phyloP scores from a whole-genome alignment of 2,113 vertebrate genomes.

The Polypterus senegalus region DNA sequence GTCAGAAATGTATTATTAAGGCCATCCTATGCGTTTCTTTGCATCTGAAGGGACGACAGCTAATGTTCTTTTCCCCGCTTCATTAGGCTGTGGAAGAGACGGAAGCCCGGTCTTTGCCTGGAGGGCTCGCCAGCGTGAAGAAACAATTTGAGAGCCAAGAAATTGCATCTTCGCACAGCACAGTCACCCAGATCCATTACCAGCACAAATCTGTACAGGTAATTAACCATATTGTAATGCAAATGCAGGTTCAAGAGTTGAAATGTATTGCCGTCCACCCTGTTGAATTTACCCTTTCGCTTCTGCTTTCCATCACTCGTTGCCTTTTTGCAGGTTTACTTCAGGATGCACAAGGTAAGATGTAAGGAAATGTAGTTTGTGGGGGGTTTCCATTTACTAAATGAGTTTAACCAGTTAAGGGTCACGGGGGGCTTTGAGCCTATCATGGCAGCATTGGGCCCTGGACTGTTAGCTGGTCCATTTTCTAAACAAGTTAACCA shows the following conservation, averaged over 20 bases:
- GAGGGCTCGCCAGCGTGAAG: constrained; percentile 75
- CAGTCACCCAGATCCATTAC: constrained; percentile 58
- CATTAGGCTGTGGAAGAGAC: constrained; percentile 71
- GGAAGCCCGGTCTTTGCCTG: constrained; percentile 67
- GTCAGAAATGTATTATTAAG: constrained; percentile 16
- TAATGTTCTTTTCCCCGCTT: constrained; percentile 41
- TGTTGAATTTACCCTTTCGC: not conserved
- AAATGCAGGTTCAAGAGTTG: constrained; percentile 6
- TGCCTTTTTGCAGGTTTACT: constrained; percentile 16
- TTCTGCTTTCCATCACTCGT: constrained; percentile 16
- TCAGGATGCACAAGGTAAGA: constrained; percentile 9
- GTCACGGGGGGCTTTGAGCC: too few species aligned
- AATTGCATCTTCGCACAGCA: constrained; percentile 49
- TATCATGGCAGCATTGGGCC: too few species aligned
- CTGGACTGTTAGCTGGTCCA: too few species aligned
- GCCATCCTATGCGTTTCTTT: constrained; percentile 27
- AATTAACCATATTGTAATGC: constrained; percentile 26
- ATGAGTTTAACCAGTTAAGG: too few species aligned
- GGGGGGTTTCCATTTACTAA: too few species aligned
- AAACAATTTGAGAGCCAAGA: constrained; percentile 76
- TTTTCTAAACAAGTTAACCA: too few species aligned
- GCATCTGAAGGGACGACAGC: constrained; percentile 26
- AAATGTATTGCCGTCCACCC: not conserved
- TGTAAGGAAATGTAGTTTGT: not conserved
- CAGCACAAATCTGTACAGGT: constrained; percentile 72